Conservation (phyloP, 2,888 invertebrate species). For the Mesorhabditis belari region DNA sequence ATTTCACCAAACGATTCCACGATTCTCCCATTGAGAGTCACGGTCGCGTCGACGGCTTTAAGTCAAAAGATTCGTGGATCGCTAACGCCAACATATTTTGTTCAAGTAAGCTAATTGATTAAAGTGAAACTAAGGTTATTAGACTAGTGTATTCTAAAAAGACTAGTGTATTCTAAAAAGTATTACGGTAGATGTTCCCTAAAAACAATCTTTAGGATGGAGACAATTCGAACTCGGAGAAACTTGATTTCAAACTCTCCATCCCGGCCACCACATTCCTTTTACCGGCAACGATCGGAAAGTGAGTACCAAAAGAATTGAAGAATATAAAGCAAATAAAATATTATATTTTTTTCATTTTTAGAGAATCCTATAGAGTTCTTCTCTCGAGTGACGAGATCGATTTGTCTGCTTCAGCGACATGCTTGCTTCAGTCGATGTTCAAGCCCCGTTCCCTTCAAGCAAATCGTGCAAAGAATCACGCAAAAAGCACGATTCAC, state of each 20-base stretch:
- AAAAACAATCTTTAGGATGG: slow-evolving; percentile 17
- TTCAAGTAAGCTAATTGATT: slow-evolving; percentile 56
- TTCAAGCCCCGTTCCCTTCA: slow-evolving; percentile 13
- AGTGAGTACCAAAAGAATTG: slow-evolving; percentile 14
- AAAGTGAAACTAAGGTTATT: no score
- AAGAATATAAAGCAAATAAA: no score
- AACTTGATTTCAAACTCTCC: slow-evolving; percentile 63
- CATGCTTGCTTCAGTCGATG: no score
- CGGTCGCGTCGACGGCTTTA: slow-evolving; percentile 10
- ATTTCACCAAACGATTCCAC: slow-evolving; percentile 47
- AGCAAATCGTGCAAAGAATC: slow-evolving; percentile 23
- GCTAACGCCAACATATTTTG: slow-evolving; percentile 63
- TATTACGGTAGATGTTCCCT: no score
- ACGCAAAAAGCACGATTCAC: slow-evolving; percentile 12
- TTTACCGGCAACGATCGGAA: slow-evolving; percentile 25
- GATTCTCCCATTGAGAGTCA: slow-evolving; percentile 29
- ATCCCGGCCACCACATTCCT: slow-evolving; percentile 61
- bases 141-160: no score
- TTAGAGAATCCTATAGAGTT: slow-evolving; percentile 23
- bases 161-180: no score
- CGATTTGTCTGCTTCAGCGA: slow-evolving; percentile 20
- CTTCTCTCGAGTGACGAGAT: slow-evolving; percentile 31
- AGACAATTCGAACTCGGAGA: slow-evolving; percentile 52
- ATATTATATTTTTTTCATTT: background rate
- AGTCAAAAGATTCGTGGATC: slow-evolving; percentile 56